Evolutionary conservation across 2,113 vertebrate species (phyloP).

Genomic region (Callithrix jacchus): DNA sequence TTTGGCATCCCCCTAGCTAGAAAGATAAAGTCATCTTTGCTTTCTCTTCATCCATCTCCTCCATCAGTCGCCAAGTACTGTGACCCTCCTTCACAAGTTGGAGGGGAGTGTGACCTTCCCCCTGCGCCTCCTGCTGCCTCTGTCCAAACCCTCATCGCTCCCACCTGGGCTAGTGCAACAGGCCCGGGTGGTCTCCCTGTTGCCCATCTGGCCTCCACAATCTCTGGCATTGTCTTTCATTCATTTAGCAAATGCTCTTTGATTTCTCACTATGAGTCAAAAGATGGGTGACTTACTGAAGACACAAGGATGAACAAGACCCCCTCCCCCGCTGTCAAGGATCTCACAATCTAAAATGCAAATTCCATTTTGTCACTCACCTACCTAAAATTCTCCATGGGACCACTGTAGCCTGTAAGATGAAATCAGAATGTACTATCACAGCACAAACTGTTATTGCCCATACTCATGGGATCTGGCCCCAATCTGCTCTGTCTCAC

Average conservation of each 20-base stretch:
- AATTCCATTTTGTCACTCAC: not conserved
- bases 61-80: not conserved
- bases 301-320: not conserved
- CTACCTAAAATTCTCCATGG: not conserved
- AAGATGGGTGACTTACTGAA: not conserved
- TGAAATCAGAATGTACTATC: too few species aligned
- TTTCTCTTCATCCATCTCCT: not conserved
- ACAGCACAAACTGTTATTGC: not conserved
- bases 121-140: not conserved
- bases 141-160: too few species aligned
- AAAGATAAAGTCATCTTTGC: not conserved
- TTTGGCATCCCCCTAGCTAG: not conserved
- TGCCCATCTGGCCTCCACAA: not conserved
- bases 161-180: not conserved
- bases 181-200: not conserved
- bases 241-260: not conserved
- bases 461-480: not conserved
- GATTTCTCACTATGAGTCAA: not conserved
- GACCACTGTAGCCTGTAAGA: too few species aligned
- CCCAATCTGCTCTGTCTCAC: not conserved
- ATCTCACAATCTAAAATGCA: not conserved
- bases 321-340: not conserved
- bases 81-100: not conserved
- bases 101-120: not conserved
- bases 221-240: not conserved